These are phyloP conservation scores for Ceuthmochares aereus DNA, from an alignment of 2,113 vertebrate genomes.

Conservation along the genomic window DNA sequence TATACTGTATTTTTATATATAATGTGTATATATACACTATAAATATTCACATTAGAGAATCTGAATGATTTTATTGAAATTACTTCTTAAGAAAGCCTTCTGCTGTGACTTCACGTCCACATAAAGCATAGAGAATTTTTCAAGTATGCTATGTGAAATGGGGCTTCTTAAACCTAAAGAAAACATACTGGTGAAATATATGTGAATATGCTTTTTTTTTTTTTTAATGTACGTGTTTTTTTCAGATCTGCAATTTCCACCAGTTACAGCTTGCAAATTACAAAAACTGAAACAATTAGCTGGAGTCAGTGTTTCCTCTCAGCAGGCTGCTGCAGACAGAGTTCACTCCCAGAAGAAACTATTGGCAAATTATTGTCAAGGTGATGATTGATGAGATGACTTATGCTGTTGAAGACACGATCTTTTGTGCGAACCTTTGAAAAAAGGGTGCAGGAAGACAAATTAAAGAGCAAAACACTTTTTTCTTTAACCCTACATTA, in stretches of 20 bases:
- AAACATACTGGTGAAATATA: not conserved
- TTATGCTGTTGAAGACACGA: slow-evolving; percentile 96
- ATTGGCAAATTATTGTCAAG: slow-evolving; percentile 95
- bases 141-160: not conserved
- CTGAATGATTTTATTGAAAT: slow-evolving; percentile 85
- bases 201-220: not conserved
- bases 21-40: slow-evolving; percentile 81
- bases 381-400: slow-evolving; percentile 95
- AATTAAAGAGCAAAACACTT: not conserved
- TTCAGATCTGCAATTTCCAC: slow-evolving; percentile 8
- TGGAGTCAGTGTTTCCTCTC: slow-evolving; percentile 85
- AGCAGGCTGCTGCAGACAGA: slow-evolving; percentile 93
- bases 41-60: slow-evolving; percentile 82
- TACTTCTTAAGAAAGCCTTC: slow-evolving; percentile 65
- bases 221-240: not conserved
- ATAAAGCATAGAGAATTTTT: slow-evolving; percentile 4
- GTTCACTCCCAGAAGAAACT: slow-evolving; percentile 94
- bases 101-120: slow-evolving; percentile 41
- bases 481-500: not conserved
- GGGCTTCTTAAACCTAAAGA: slow-evolving; percentile 25
- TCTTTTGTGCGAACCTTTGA: slow-evolving; percentile 95
- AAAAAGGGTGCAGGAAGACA: slow-evolving; percentile 32
- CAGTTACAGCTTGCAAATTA: not conserved
- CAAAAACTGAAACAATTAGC: slow-evolving; percentile 10
- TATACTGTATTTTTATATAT: slow-evolving; percentile 73